These are phyloP conservation scores for Eupelmus urozonus DNA, from an alignment of 2,888 invertebrate species.

Conservation along the genomic window DNA sequence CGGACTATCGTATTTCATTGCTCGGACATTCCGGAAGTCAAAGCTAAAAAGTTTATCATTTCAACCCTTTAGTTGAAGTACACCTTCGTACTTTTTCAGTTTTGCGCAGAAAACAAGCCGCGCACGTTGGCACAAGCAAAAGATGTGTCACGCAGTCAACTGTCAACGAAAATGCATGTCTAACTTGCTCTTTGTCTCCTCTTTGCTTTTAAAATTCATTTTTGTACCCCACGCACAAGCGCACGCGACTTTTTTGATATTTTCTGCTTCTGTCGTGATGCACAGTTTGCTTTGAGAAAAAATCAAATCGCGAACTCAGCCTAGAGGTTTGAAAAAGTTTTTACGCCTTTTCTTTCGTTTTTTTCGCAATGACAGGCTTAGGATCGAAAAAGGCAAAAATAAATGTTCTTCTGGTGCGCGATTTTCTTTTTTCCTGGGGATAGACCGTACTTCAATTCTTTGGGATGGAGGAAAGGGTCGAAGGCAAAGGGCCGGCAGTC, in stretches of 20 bases:
- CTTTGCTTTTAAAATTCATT: not conserved
- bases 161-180: constrained; percentile 8
- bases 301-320: not conserved
- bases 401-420: too few species aligned
- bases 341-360: not conserved
- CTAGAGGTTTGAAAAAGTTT: too few species aligned
- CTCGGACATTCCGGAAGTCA: not conserved
- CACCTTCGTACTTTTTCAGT: too few species aligned
- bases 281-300: not conserved
- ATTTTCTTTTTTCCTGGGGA: too few species aligned
- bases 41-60: constrained; percentile 10
- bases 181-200: not conserved
- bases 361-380: not conserved
- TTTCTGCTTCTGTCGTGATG: too few species aligned
- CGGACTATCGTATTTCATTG: constrained; percentile 4
- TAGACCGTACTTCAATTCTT: too few species aligned
- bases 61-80: not conserved
- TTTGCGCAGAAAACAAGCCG: too few species aligned
- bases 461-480: too few species aligned
- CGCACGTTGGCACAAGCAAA: not conserved
- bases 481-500: too few species aligned
- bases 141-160: constrained; percentile 7
- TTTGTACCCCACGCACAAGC: not conserved
- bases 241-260: not conserved
- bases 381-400: too few species aligned